These are phyloP conservation scores for Blastobasis adustella DNA, from an alignment of 2,888 invertebrate genomes.

Conservation along the genomic window DNA sequence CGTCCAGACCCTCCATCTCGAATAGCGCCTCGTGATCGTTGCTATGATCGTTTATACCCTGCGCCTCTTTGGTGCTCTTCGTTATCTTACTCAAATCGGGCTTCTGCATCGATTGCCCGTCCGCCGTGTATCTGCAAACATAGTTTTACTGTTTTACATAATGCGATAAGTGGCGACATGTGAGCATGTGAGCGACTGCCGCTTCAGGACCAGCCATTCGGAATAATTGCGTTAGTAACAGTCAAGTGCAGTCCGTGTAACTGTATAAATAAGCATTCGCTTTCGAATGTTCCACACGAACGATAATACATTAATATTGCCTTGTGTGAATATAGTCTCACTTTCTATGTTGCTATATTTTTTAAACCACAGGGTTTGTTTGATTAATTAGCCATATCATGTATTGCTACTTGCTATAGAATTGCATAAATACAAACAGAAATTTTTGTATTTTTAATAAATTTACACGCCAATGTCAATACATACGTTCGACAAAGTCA, in stretches of 20 bases:
- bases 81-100: slow-evolving; percentile 72
- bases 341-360: slow-evolving; percentile 21
- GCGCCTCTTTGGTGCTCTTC: slow-evolving; percentile 51
- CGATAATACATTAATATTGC: slow-evolving; percentile 21
- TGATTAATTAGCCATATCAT: no score
- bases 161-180: background rate
- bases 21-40: slow-evolving; percentile 77
- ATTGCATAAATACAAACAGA: no score
- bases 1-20: slow-evolving; percentile 79
- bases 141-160: slow-evolving; percentile 1
- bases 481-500: no score
- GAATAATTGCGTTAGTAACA: slow-evolving; percentile 10
- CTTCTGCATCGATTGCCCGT: slow-evolving; percentile 71
- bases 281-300: slow-evolving; percentile 37
- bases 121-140: slow-evolving; percentile 72
- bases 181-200: background rate
- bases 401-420: no score
- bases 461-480: no score
- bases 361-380: background rate
- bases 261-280: slow-evolving; percentile 27
- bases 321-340: slow-evolving; percentile 22
- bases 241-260: slow-evolving; percentile 17
- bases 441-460: no score
- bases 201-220: slow-evolving; percentile 7
- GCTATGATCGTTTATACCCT: slow-evolving; percentile 22